Evolutionary conservation across 2,888 invertebrate species (phyloP), one percentile per base, ranked within the genome.

Genomic region (Plagodis pulveraria): DNA sequence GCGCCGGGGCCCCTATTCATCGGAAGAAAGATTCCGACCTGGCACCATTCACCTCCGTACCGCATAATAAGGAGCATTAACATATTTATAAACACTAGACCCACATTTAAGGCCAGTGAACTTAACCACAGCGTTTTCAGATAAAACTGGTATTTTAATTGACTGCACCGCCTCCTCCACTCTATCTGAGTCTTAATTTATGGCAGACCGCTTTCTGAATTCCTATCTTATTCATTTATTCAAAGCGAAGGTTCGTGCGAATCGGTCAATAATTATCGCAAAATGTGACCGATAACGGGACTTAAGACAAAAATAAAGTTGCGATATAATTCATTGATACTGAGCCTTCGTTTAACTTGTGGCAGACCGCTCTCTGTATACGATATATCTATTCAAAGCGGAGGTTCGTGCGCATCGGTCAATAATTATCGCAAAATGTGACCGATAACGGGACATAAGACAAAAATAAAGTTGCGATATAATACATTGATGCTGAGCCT

Each of bases 71-170:
- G 65, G 54, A 64, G 59, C 62, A 72, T 80, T 77, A 75, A 64
- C 76, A 77, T 79, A 76, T 75, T 72, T 74, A 74, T 69, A 69
- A 69, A 71, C 65, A 70, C 67, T 66, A 72, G 67, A 70, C 69
- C 70, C 71, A 72, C 66, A 72, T 73, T 58, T 66, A 22, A 65
- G 70, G 71, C 44, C 72, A 70, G 63, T 64, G 73, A 76, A 71
- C 73, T 71, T 58, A 44, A 51, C 56, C 55, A 58, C 63, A 57
- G 59, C 46, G 44, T 45, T 56, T 50, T 41, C 44, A 55, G 50
- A 63, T 65, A 62, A 58, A 50, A 48, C 47, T 47, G 47, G 47
- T 36, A 47, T 47, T 47, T 60, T 52, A 68, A 67, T 59, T 57
- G 57, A 49, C 56, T 42, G 50, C 52, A 62, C 53, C 53, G 62